A percentile compares a stretch with the other conserved stretches of the same genome.
Evolutionary conservation across 1,140 invertebrate species (phyloP).

Genomic region (Atta cephalotes): DNA sequence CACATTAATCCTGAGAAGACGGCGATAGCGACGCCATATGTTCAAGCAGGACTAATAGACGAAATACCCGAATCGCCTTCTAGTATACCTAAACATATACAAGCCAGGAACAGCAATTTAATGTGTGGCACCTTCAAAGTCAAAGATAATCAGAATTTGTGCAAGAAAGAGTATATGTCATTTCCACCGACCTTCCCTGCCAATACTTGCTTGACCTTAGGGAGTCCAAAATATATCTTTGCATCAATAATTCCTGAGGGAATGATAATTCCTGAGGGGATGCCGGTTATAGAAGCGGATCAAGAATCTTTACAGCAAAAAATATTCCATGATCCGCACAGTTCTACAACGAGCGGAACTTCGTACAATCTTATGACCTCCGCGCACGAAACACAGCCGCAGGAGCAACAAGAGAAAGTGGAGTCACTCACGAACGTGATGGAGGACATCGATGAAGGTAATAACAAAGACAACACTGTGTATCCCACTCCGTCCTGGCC

Average conservation of each 20-base stretch:
- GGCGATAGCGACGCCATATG: conserved; percentile 76
- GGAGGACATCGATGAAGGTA: not conserved
- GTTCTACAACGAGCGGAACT: conserved; percentile 1
- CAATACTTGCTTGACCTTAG: conserved; percentile 34
- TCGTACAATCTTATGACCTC: conserved; percentile 68
- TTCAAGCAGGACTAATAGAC: conserved; percentile 77
- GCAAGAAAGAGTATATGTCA: conserved; percentile 11
- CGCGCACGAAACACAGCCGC: conserved; percentile 76
- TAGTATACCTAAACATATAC: conserved; percentile 6
- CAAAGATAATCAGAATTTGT: conserved; percentile 10
- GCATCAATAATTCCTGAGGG: conserved; percentile 77
- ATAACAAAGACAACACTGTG: conserved; percentile 22
- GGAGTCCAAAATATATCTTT: conserved; percentile 79
- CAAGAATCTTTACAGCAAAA: conserved; percentile 46
- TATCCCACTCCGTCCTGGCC: not conserved
- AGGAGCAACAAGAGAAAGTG: conserved; percentile 66
- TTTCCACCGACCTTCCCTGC: conserved; percentile 3
- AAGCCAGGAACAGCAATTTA: conserved; percentile 11
- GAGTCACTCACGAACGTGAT: not conserved
- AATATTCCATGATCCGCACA: not conserved
- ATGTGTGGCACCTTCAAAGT: conserved; percentile 22
- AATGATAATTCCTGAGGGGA: conserved; percentile 74
- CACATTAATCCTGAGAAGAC: conserved; percentile 41
- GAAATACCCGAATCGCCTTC: conserved; percentile 67
- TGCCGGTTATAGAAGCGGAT: not conserved